Conservation (phyloP, 2,113 vertebrate genomes). For the Syngnathoides biaculeatus region DNA sequence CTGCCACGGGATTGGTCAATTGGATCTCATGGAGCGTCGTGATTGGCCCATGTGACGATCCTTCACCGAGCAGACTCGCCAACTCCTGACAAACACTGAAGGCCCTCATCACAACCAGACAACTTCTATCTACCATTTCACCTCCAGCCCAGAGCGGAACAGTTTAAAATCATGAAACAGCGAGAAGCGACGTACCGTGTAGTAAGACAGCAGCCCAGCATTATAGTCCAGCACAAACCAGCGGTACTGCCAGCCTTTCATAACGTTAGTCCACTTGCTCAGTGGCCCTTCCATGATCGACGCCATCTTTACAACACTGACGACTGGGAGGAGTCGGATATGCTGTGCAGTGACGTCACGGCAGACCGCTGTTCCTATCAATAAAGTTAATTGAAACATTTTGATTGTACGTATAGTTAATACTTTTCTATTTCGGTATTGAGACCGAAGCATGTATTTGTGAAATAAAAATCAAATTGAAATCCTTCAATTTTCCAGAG, state of each 20-base stretch:
- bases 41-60: slow-evolving; percentile 42
- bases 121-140: slow-evolving; percentile 10
- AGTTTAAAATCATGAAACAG: not conserved
- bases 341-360: slow-evolving; percentile 31
- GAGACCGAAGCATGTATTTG: not conserved
- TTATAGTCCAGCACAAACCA: slow-evolving; percentile 98
- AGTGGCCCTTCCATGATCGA: slow-evolving; percentile 97
- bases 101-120: slow-evolving; percentile 36
- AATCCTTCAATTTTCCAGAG: no score
- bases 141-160: accelerated
- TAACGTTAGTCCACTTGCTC: slow-evolving; percentile 98
- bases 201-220: slow-evolving; percentile 93
- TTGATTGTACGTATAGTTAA: not conserved
- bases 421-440: not conserved
- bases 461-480: not conserved
- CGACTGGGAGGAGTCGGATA: slow-evolving; percentile 62
- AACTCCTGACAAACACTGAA: slow-evolving; percentile 71
- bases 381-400: not conserved
- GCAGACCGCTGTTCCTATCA: not conserved
- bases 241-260: slow-evolving; percentile 98
- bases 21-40: not conserved
- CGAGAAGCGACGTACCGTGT: slow-evolving; percentile 80
- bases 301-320: slow-evolving; percentile 88
- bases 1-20: slow-evolving; percentile 51
- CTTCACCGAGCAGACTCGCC: slow-evolving; percentile 50